A percentile compares a stretch with the other conserved stretches of the same genome.
phyloP scores from a whole-genome alignment of 2,797 vertebrate genomes.

The Peromyscus melanophrys region DNA sequence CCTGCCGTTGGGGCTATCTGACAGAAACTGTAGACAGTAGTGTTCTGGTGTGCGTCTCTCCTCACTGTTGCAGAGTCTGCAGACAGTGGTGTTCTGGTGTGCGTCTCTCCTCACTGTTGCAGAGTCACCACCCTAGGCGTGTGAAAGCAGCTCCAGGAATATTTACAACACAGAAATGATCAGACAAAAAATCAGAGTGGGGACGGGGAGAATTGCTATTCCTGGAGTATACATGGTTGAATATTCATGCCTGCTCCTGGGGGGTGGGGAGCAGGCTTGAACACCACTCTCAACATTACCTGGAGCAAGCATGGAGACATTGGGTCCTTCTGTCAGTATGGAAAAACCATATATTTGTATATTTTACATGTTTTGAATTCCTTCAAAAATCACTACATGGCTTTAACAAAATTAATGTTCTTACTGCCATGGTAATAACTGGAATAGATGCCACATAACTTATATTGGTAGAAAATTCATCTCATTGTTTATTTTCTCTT shows the following conservation, averaged over 20 bases:
- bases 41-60: rapidly evolving
- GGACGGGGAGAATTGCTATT: neutral
- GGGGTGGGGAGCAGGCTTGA: neutral
- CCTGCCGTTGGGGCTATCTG: neutral
- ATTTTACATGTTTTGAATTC: constrained; percentile 35
- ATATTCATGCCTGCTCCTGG: neutral
- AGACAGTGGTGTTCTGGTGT: too few species aligned
- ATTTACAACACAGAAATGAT: constrained; percentile 31
- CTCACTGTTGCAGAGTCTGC: too few species aligned
- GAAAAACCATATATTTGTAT: constrained; percentile 22
- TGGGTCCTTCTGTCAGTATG: constrained; percentile 4
- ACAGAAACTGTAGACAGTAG: neutral
- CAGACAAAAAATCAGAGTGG: neutral
- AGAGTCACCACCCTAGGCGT: neutral
- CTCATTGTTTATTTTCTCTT: constrained; percentile 31
- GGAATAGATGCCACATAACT: constrained; percentile 6
- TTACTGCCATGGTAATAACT: constrained; percentile 33
- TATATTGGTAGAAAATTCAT: constrained; percentile 16
- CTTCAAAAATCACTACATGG: constrained; percentile 48
- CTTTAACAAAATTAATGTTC: constrained; percentile 60
- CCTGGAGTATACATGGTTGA: neutral
- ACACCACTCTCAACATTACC: neutral
- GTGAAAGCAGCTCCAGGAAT: neutral
- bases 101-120: neutral
- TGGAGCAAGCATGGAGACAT: neutral